Conservation (phyloP, 2,113 vertebrate genomes). For the Cryptotis parvus region DNA sequence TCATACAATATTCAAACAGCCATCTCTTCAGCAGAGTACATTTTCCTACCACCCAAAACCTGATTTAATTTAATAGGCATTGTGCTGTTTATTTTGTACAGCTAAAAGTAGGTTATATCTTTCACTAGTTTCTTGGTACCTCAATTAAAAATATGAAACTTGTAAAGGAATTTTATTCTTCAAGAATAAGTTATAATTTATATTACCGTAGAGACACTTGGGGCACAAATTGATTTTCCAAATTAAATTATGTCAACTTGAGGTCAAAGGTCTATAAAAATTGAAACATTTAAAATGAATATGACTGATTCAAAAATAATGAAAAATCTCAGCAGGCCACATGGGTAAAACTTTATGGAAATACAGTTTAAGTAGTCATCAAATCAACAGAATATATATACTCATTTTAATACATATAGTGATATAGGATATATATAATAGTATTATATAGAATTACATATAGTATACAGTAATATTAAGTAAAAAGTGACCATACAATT, state of each 20-base stretch:
- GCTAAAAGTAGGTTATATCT: not conserved
- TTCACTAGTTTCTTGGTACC: not conserved
- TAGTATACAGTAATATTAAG: not conserved
- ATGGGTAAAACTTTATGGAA: not conserved
- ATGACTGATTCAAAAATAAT: not conserved
- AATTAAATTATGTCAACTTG: not conserved
- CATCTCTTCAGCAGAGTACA: no score
- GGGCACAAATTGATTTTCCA: not conserved
- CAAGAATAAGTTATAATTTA: not conserved
- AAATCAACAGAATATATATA: not conserved
- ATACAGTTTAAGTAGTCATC: not conserved
- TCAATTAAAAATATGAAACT: not conserved
- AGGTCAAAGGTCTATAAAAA: not conserved
- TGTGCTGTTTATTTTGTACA: not conserved
- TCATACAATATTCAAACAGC: no score
- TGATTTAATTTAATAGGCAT: not conserved
- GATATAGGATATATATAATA: not conserved
- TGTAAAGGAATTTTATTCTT: not conserved
- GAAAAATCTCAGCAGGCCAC: not conserved
- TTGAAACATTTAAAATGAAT: slow-evolving; percentile 4
- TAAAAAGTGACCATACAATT: not conserved
- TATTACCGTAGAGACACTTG: not conserved
- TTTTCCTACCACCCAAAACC: no score
- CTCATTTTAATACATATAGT: not conserved
- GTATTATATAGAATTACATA: no score